Evolutionary conservation across 1,140 invertebrate species (phyloP).

Genomic region (Lasaia peninsularis): DNA sequence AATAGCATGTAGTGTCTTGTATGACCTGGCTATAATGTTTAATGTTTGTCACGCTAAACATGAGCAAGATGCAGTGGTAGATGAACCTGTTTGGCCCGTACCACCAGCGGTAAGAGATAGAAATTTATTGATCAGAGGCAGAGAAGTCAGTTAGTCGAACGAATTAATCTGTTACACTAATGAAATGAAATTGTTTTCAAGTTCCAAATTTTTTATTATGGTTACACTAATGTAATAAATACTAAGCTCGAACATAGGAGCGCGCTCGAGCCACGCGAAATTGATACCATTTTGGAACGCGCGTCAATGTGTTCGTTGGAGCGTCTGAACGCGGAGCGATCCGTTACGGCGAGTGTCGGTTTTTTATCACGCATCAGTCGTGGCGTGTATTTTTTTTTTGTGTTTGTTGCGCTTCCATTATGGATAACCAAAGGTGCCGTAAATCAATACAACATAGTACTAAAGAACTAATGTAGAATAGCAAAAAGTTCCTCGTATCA

Average conservation of each 20-base stretch:
- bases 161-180: too few relatives aligned
- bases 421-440: constrained; percentile 25
- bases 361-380: constrained; percentile 18
- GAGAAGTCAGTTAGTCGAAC: too few relatives aligned
- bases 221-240: too few relatives aligned
- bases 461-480: constrained; percentile 25
- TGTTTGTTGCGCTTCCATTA: constrained; percentile 20
- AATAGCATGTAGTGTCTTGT: constrained; percentile 10
- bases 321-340: background rate
- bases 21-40: background rate
- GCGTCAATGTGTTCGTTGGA: background rate
- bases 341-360: background rate
- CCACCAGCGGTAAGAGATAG: too few relatives aligned
- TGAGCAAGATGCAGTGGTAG: too few relatives aligned
- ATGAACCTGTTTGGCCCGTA: too few relatives aligned
- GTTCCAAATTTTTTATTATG: too few relatives aligned
- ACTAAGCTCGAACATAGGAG: background rate
- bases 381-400: constrained; percentile 16
- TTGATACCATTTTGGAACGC: background rate
- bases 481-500: constrained; percentile 27
- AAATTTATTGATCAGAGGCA: too few relatives aligned
- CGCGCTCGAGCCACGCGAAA: background rate
- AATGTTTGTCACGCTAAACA: background rate
- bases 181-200: too few relatives aligned
- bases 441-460: constrained; percentile 25